Evolutionary conservation across 2,113 vertebrate genomes (phyloP), one percentile per base, ranked within the genome.

Genomic region (Callaeas wilsoni): DNA sequence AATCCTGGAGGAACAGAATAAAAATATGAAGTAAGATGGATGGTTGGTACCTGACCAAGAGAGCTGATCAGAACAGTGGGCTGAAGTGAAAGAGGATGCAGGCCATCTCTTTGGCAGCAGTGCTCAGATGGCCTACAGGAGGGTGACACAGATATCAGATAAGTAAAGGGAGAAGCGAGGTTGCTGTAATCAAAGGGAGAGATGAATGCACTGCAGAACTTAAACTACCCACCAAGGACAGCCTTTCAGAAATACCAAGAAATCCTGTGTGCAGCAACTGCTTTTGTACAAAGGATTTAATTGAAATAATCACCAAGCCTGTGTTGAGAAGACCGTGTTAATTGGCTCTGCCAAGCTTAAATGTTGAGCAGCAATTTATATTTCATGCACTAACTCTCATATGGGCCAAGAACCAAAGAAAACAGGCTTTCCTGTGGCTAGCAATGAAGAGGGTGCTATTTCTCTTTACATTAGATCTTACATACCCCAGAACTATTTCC

Each of bases 341-440:
- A 94, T 89, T 92, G n/a, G 47, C 52, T 94, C 55, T 86, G 88
- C 77, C 82, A 93, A 92, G 84, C 39, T 85, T 83, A 92, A 78
- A 89, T 37, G 55, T 89, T 88, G 86, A 83, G 63, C 33, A 92
- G 74, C 74, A 73, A 94, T 97, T 97, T 96, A 56, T 96, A 90
- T 95, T 97, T 93, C 85, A 95, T 92, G 85, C 80, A 87, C 86
- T 91, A 68, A 62, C 86, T 94, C 91, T 96, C 50, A 91, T 77
- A 85, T 91, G 80, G 96, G 77, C 80, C 88, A 94, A 84, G 88
- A 95, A 79, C 74, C 55, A 93, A 95, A 84, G 62, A 87, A 94
- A 96, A 84, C n/a, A 78, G 37, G 11, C 39, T 87, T 93, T 93
- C 83, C 86, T 82, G 70, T 95, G 83, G 89, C 87, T 95, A 85